phyloP scores from a whole-genome alignment of 2,113 vertebrate species.

The Myodes glareolus region DNA sequence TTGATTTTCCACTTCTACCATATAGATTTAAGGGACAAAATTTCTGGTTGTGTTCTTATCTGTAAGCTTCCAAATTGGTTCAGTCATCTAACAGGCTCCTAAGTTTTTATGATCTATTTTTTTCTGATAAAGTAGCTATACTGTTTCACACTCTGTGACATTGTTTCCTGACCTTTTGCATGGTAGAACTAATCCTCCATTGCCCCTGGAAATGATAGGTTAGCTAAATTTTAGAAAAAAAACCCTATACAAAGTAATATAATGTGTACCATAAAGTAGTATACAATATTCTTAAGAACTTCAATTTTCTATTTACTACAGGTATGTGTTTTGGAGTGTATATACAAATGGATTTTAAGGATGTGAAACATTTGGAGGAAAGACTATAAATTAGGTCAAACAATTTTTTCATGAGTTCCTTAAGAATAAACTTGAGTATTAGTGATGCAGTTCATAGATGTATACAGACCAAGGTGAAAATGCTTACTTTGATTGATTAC shows the following conservation, averaged over 20 bases:
- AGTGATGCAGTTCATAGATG: background rate
- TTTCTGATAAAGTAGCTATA: no score
- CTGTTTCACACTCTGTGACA: background rate
- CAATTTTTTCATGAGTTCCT: background rate
- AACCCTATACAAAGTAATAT: background rate
- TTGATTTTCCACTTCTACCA: background rate
- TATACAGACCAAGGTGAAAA: background rate
- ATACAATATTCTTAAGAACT: background rate
- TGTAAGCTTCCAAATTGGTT: background rate
- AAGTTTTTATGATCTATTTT: background rate
- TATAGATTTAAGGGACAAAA: background rate
- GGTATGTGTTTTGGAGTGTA: background rate
- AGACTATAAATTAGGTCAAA: background rate
- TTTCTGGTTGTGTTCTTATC: background rate
- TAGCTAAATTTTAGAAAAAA: background rate
- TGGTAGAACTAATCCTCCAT: background rate
- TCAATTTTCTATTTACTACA: background rate
- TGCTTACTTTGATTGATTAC: background rate
- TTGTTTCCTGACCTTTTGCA: background rate
- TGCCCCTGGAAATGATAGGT: background rate
- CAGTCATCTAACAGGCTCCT: background rate
- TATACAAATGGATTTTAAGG: background rate
- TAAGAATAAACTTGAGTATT: background rate
- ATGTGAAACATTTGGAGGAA: background rate
- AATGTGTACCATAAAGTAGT: background rate